phyloP scores from a whole-genome alignment of 1,140 invertebrate genomes.

The Papilio polyxenes region DNA sequence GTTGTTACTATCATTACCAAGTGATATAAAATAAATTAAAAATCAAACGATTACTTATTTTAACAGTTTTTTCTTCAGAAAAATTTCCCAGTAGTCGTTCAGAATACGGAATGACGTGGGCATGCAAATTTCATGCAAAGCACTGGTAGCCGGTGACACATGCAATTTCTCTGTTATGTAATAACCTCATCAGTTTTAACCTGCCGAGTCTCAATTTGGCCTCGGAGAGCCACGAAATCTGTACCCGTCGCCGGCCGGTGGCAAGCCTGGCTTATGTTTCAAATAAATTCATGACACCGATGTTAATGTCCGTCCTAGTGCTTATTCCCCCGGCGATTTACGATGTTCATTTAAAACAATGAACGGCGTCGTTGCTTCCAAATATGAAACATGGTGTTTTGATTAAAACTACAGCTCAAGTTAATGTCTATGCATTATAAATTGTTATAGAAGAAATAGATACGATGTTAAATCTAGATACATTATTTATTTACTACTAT shows the following conservation, averaged over 20 bases:
- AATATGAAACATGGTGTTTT: slow-evolving; percentile 36
- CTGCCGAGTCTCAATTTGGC: slow-evolving; percentile 39
- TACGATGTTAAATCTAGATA: not conserved
- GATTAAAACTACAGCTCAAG: slow-evolving; percentile 25
- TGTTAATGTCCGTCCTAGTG: slow-evolving; percentile 37
- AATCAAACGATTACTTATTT: not conserved
- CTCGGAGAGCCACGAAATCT: slow-evolving; percentile 38
- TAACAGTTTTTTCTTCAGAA: not conserved
- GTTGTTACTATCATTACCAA: too few species aligned
- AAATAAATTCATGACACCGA: slow-evolving; percentile 39
- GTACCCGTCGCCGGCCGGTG: slow-evolving; percentile 38
- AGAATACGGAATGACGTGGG: slow-evolving; percentile 10
- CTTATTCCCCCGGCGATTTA: slow-evolving; percentile 36
- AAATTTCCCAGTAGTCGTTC: not conserved
- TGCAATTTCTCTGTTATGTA: slow-evolving; percentile 38
- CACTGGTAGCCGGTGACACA: slow-evolving; percentile 34
- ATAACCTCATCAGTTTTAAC: slow-evolving; percentile 40
- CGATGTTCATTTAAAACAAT: slow-evolving; percentile 39
- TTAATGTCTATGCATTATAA: not conserved
- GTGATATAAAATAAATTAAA: not conserved
- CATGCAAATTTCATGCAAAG: slow-evolving; percentile 37
- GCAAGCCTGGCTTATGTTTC: slow-evolving; percentile 38
- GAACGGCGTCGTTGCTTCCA: slow-evolving; percentile 34
- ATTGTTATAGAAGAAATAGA: not conserved
- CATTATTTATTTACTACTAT: not conserved